Evolutionary conservation across 1,140 invertebrate genomes (phyloP).

Genomic region (Zaprionus lachaisei): DNA sequence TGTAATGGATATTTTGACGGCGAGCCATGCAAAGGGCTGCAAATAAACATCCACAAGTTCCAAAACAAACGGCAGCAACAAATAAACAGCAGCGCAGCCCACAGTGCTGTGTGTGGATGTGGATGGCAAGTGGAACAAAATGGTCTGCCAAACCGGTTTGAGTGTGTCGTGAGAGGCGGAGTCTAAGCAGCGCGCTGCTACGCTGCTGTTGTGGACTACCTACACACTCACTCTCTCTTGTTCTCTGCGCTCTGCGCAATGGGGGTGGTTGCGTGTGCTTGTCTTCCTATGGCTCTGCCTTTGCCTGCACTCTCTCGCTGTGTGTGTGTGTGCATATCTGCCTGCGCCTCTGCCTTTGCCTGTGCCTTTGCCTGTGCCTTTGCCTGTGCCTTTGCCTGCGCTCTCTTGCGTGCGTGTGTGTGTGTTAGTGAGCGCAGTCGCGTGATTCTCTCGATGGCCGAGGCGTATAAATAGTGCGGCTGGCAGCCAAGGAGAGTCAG

Average conservation of each 20-base stretch:
- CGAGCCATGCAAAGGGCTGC: slow-evolving; percentile 74
- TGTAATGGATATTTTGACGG: slow-evolving; percentile 84
- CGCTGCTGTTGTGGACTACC: slow-evolving; percentile 9
- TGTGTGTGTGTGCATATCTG: slow-evolving; percentile 17
- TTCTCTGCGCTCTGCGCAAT: slow-evolving; percentile 19
- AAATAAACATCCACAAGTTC: slow-evolving; percentile 83
- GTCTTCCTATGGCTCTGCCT: background rate
- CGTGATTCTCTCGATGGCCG: slow-evolving; percentile 18
- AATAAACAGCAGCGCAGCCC: slow-evolving; percentile 10
- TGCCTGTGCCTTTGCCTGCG: slow-evolving; percentile 2
- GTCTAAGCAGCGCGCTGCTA: slow-evolving; percentile 7
- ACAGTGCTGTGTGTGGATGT: slow-evolving; percentile 27
- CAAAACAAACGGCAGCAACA: slow-evolving; percentile 63
- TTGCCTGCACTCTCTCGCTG: slow-evolving; percentile 16
- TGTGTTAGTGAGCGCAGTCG: slow-evolving; percentile 40
- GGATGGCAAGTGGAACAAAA: slow-evolving; percentile 79
- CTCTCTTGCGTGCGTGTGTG: background rate
- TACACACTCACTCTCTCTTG: slow-evolving; percentile 4
- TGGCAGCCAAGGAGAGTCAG: slow-evolving; percentile 60
- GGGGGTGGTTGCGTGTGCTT: slow-evolving; percentile 19
- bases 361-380: background rate
- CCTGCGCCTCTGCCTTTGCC: background rate
- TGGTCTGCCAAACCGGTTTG: slow-evolving; percentile 58
- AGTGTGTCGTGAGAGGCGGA: slow-evolving; percentile 52
- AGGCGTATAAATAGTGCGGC: slow-evolving; percentile 69